Evolutionary conservation across 2,888 invertebrate genomes (phyloP), one percentile per base, ranked within the genome.

Genomic region (Argyresthia albistria): DNA sequence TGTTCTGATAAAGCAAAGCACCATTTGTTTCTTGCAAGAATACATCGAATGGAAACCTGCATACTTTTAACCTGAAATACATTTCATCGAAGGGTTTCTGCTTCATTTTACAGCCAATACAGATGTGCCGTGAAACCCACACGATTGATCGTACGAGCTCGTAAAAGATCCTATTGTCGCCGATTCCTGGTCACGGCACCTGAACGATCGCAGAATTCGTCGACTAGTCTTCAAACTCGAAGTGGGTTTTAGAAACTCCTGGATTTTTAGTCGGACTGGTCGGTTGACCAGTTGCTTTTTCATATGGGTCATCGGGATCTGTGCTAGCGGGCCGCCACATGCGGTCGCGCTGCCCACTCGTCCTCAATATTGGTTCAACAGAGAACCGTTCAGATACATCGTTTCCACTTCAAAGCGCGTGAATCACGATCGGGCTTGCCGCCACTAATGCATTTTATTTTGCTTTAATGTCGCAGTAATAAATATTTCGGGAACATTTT

Each of bases 61-160:
- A 25, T 25, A 25, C n/a, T n/a, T n/a, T n/a, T 25, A 25, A 25
- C 25, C 25, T 25, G 25, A 25, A 25, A 25, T 25, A 25, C 25
- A 6, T 25, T 25, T 25, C 25, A 25, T 25, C 25, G 25, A 25
- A 25, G 25, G 25, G 25, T 25, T 25, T 25, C 2, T 25, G 25
- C 25, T 25, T 25, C 25, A 25, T 25, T 39, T 39, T 39, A 39
- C n/a, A 11, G n/a, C 39, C n/a, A 39, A n/a, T 74, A 71, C 81
- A 83, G 83, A 77, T 82, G 83, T 63, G 71, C 66, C 66, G 66
- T 65, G 67, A 72, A 69, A 70, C 67, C 73, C 70, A 60, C 70
- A 67, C 66, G 67, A 69, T 62, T 61, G 25, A 48, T 37, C 37
- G 48, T 61, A 48, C 14, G 45, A 14, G 70, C 67, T 74, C 76